A percentile compares a stretch with the other conserved stretches of the same genome.
Evolutionary conservation across 1,140 invertebrate species (phyloP).

Genomic region (Pogonognathellus flavescens): DNA sequence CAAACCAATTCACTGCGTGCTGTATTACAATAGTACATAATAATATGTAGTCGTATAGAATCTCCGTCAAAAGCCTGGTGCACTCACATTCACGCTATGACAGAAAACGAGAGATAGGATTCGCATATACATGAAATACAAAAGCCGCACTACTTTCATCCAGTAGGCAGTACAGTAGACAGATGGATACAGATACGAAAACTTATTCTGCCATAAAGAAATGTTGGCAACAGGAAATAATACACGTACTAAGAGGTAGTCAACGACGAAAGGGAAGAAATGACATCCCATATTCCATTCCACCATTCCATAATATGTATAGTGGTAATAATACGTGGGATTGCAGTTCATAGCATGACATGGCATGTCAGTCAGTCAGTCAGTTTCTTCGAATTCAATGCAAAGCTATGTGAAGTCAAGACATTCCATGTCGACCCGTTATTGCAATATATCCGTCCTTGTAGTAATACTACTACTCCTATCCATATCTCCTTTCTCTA

Average conservation of each 20-base stretch:
- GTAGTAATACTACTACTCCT: too few relatives aligned
- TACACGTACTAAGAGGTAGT: neutral
- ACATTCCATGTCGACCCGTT: neutral
- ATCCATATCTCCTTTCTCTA: too few relatives aligned
- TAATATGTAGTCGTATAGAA: too few relatives aligned
- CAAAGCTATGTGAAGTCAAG: slow-evolving; percentile 19
- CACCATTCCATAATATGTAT: neutral
- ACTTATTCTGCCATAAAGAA: neutral
- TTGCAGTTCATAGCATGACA: neutral
- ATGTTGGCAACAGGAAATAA: slow-evolving; percentile 20
- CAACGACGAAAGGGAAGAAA: neutral
- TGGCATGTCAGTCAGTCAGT: slow-evolving; percentile 9
- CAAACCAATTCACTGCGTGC: too few relatives aligned
- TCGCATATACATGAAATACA: neutral
- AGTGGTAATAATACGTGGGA: neutral
- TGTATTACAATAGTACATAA: too few relatives aligned
- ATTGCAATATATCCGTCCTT: too few relatives aligned
- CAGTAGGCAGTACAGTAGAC: neutral
- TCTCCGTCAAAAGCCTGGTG: too few relatives aligned
- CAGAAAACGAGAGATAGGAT: too few relatives aligned
- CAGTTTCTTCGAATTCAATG: neutral
- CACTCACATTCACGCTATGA: too few relatives aligned
- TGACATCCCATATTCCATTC: slow-evolving; percentile 2
- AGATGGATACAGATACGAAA: neutral
- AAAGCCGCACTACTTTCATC: neutral